A percentile compares a stretch with the other conserved stretches of the same genome.
Conservation (phyloP, 2,888 invertebrate genomes). For the Oxycera nigricornis region DNA sequence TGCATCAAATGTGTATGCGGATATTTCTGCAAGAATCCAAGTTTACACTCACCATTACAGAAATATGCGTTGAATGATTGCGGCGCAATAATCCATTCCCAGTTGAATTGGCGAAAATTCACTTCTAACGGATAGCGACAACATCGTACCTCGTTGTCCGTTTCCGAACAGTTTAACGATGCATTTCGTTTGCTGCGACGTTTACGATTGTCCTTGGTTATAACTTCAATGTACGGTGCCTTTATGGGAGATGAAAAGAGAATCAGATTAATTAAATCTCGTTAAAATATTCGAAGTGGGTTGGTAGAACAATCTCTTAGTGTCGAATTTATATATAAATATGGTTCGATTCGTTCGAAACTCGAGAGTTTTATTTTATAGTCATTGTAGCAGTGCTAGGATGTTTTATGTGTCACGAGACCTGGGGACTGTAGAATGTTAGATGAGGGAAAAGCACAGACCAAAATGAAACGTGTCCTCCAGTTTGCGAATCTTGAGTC, state of each 20-base stretch:
- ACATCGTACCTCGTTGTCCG: conserved; percentile 77
- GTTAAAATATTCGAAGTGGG: not conserved
- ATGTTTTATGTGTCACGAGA: too few species aligned
- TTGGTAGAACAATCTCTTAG: too few species aligned
- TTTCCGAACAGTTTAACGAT: conserved; percentile 83
- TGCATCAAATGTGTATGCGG: conserved; percentile 89
- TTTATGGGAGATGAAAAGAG: conserved; percentile 42
- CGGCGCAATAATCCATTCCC: conserved; percentile 98
- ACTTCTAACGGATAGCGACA: conserved; percentile 93
- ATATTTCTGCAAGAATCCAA: conserved; percentile 84
- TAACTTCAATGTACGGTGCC: conserved; percentile 60
- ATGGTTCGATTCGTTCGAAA: too few species aligned
- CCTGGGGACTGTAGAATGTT: too few species aligned
- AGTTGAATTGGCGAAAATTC: conserved; percentile 86
- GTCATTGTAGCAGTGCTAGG: too few species aligned
- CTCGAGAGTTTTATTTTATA: too few species aligned
- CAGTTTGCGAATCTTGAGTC: too few species aligned
- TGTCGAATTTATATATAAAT: too few species aligned
- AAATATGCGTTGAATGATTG: conserved; percentile 94
- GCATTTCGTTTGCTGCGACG: conserved; percentile 78
- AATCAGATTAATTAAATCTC: too few species aligned
- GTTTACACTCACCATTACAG: conserved; percentile 94
- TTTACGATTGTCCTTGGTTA: conserved; percentile 60
- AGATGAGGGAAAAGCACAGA: too few species aligned
- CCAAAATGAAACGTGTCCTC: too few species aligned